Percentiles rank a stretch among this genome's conserved stretches.
Evolutionary conservation across 2,888 invertebrate genomes (phyloP).

Genomic region (Apamea epomidion): DNA sequence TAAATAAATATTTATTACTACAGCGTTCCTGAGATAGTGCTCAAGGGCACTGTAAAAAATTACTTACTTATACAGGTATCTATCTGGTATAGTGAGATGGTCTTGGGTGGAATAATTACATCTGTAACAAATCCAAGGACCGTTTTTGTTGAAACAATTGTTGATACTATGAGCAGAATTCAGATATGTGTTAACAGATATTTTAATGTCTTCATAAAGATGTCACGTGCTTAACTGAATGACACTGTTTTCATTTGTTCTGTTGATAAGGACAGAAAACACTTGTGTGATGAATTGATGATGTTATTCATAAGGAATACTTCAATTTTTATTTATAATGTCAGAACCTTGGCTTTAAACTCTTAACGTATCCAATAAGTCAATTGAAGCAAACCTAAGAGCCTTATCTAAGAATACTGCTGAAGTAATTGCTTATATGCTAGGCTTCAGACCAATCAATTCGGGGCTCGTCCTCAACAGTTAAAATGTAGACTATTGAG

Average conservation of each 20-base stretch:
- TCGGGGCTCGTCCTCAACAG: not conserved
- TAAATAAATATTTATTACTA: slow-evolving; percentile 67
- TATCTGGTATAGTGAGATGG: slow-evolving; percentile 34
- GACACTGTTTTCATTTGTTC: slow-evolving; percentile 58
- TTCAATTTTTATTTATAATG: slow-evolving; percentile 24
- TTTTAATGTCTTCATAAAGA: slow-evolving; percentile 58
- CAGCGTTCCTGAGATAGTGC: slow-evolving; percentile 61
- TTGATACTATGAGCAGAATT: slow-evolving; percentile 45
- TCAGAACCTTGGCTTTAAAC: slow-evolving; percentile 26
- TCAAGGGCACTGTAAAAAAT: slow-evolving; percentile 64
- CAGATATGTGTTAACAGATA: slow-evolving; percentile 37
- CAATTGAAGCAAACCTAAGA: slow-evolving; percentile 11
- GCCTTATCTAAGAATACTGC: slow-evolving; percentile 1
- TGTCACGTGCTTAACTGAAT: slow-evolving; percentile 57
- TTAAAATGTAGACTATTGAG: not conserved
- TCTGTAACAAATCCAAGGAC: slow-evolving; percentile 51
- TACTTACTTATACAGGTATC: slow-evolving; percentile 36
- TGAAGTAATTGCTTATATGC: slow-evolving; percentile 19
- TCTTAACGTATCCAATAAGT: slow-evolving; percentile 7
- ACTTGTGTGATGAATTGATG: slow-evolving; percentile 22
- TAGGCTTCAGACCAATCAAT: slow-evolving; percentile 8
- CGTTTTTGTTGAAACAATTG: slow-evolving; percentile 52
- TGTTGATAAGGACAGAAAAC: slow-evolving; percentile 55
- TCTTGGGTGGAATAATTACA: slow-evolving; percentile 41
- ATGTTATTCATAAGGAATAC: slow-evolving; percentile 30